phyloP scores from a whole-genome alignment of 2,113 vertebrate species.

The Phylloscopus whistleri region DNA sequence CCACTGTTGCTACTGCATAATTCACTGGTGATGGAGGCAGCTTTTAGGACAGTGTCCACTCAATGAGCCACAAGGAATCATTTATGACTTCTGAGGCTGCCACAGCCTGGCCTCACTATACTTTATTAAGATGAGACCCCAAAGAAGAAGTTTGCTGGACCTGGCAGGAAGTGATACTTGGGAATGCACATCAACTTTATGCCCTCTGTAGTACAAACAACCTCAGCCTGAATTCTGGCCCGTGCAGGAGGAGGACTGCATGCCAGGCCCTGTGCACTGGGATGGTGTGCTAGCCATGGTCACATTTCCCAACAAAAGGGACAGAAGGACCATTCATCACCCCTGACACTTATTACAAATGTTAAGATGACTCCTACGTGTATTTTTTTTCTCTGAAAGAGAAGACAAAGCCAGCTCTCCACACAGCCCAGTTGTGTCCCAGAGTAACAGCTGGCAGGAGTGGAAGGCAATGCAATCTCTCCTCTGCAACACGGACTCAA shows the following conservation, averaged over 20 bases:
- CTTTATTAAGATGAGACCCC: not conserved
- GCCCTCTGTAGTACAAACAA: fast-evolving
- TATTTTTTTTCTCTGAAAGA: not conserved
- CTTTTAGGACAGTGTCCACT: not conserved
- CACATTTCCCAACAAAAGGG: not conserved
- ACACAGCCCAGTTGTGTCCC: fast-evolving
- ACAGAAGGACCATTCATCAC: not conserved
- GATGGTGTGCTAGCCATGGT: not conserved
- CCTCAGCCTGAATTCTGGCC: not conserved
- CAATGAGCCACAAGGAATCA: not conserved
- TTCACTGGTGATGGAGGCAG: not conserved
- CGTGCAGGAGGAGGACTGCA: not conserved
- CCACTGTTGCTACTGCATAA: not conserved
- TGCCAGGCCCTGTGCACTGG: not conserved
- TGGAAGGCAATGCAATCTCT: not conserved
- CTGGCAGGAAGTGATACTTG: not conserved
- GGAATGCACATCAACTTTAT: not conserved
- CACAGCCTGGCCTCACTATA: not conserved
- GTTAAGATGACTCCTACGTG: not conserved
- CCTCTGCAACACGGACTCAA: not conserved
- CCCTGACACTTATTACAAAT: not conserved
- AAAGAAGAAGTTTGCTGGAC: not conserved
- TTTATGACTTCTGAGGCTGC: not conserved
- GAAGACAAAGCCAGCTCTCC: not conserved
- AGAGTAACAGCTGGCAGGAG: not conserved